phyloP scores from a whole-genome alignment of 64 coral and sea anemone genomes.

The Hydrozoanthus tunicans region DNA sequence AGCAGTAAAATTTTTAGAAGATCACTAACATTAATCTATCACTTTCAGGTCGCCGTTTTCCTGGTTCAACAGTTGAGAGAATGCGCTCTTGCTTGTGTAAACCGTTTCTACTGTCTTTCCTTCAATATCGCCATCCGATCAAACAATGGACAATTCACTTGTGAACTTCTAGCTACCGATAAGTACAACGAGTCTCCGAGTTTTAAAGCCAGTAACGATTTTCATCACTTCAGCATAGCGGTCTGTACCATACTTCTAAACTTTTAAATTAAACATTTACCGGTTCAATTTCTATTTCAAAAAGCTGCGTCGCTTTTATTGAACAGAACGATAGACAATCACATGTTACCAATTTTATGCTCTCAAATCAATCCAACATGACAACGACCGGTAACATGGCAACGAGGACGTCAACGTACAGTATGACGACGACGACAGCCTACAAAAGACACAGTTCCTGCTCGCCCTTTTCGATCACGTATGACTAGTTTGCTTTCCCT shows the following conservation, averaged over 20 bases:
- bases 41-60: neutral
- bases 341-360: no score
- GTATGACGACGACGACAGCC: no score
- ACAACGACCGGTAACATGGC: no score
- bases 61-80: neutral
- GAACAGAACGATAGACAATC: no score
- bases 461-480: no score
- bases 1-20: neutral
- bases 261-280: neutral
- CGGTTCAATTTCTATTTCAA: no score
- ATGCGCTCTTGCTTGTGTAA: neutral
- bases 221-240: conserved; percentile 11
- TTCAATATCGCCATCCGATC: neutral
- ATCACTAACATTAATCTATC: neutral
- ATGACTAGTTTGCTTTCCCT: no score
- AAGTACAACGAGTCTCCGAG: neutral
- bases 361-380: no score
- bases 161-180: neutral
- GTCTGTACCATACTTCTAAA: neutral
- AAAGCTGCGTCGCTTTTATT: no score
- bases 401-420: no score
- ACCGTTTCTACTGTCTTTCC: neutral
- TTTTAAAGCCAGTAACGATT: neutral
- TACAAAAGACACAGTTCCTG: no score
- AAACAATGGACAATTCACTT: neutral